Evolutionary conservation across 2,113 vertebrate species (phyloP).

Genomic region (Murina feae): DNA sequence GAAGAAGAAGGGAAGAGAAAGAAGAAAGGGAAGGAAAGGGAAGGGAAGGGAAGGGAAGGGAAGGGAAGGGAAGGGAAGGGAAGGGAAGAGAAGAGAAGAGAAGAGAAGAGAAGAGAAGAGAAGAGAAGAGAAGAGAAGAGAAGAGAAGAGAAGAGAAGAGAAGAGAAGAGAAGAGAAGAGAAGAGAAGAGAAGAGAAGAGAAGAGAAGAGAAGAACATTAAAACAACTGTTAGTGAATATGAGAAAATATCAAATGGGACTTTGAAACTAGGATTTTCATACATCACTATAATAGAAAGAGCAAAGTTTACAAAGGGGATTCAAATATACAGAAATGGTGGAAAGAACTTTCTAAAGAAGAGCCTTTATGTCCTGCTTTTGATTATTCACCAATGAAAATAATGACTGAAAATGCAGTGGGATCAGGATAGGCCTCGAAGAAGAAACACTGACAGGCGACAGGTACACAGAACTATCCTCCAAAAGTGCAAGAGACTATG

Average conservation of each 20-base stretch:
- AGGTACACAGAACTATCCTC: constrained; percentile 75
- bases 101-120: too few relatives aligned
- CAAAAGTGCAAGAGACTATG: constrained; percentile 74
- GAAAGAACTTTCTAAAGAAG: constrained; percentile 84
- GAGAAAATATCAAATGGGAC: constrained; percentile 95
- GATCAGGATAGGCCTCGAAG: constrained; percentile 79
- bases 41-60: too few relatives aligned
- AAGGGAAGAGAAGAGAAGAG: too few relatives aligned
- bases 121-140: too few relatives aligned
- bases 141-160: too few relatives aligned
- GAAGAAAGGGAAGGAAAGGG: too few relatives aligned
- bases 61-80: too few relatives aligned
- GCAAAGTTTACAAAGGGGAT: constrained; percentile 88
- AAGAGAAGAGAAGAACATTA: constrained; percentile 89
- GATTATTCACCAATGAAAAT: constrained; percentile 81
- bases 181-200: too few relatives aligned
- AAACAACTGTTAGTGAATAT: constrained; percentile 93
- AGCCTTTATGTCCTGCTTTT: constrained; percentile 76
- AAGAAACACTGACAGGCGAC: constrained; percentile 70
- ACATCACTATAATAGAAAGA: constrained; percentile 97
- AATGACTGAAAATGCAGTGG: constrained; percentile 85
- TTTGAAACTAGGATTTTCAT: constrained; percentile 98
- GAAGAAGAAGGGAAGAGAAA: too few relatives aligned
- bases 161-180: too few relatives aligned
- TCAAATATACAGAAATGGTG: constrained; percentile 84